Evolutionary conservation across 2,797 vertebrate species (phyloP).

Genomic region (Danio kyathit): DNA sequence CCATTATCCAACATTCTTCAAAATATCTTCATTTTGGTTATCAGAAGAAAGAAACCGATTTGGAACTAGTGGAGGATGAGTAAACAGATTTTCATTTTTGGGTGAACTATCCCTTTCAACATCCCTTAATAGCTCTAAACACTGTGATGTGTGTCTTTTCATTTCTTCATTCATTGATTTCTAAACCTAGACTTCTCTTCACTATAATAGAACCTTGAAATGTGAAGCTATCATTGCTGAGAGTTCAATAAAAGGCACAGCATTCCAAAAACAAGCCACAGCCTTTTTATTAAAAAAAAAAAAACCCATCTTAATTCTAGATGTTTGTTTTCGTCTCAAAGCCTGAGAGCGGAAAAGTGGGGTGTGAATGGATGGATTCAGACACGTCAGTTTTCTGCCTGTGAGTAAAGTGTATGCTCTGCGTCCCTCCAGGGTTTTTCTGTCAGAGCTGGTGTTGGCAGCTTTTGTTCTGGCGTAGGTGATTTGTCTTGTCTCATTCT

Average conservation of each 20-base stretch:
- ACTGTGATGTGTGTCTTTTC: not conserved
- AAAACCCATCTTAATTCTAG: conserved; percentile 20
- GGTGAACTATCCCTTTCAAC: no score
- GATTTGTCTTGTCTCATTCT: conserved; percentile 59
- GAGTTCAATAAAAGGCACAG: conserved; percentile 8
- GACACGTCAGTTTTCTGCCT: conserved; percentile 11
- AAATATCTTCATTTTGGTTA: no score
- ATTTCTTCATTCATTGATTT: not conserved
- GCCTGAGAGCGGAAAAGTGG: conserved; percentile 10
- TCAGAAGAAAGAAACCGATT: no score
- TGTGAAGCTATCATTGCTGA: conserved; percentile 5
- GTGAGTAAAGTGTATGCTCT: conserved; percentile 51
- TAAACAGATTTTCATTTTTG: no score
- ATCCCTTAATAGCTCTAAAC: no score
- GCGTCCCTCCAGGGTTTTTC: conserved; percentile 41
- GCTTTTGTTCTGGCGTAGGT: conserved; percentile 51
- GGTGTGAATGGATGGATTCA: conserved; percentile 26
- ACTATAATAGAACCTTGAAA: conserved; percentile 24
- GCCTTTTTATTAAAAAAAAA: not conserved
- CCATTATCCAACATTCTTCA: no score
- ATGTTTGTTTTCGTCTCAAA: conserved; percentile 50
- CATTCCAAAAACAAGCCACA: not conserved
- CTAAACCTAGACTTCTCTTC: conserved; percentile 27
- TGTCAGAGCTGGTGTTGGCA: conserved; percentile 22
- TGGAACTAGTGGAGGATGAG: no score